phyloP scores from a whole-genome alignment of 1,140 invertebrate species.

The Dinoponera quadriceps region DNA sequence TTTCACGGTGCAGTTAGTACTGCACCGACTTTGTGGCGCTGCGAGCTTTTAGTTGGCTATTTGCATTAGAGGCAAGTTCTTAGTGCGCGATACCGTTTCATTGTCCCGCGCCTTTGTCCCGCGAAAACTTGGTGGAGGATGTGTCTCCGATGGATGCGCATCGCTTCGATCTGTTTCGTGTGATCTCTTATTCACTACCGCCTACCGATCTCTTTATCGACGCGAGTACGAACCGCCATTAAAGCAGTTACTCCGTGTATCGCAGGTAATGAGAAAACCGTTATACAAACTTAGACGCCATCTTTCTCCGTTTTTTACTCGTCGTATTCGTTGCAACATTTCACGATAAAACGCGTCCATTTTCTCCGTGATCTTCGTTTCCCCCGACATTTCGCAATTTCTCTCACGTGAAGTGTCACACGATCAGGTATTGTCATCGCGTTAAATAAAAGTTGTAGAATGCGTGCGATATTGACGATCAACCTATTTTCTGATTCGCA shows the following conservation, averaged over 20 bases:
- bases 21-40: neutral
- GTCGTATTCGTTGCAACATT: neutral
- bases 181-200: constrained; percentile 31
- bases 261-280: neutral
- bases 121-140: neutral
- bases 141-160: neutral
- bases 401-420: too few relatives aligned
- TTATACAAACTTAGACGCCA: neutral
- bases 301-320: neutral
- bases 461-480: too few relatives aligned
- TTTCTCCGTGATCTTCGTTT: neutral
- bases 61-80: neutral
- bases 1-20: neutral
- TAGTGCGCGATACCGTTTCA: constrained; percentile 6
- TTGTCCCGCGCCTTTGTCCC: neutral
- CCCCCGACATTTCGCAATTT: too few relatives aligned
- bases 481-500: too few relatives aligned
- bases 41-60: neutral
- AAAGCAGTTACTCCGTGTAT: neutral
- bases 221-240: neutral
- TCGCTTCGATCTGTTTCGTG: neutral
- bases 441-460: too few relatives aligned
- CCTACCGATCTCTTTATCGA: neutral
- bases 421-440: too few relatives aligned
- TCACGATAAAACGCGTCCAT: neutral